Percentiles rank a stretch among this genome's conserved stretches.
Conservation (phyloP, 2,888 invertebrate genomes). For the Falcaria lacertinaria region DNA sequence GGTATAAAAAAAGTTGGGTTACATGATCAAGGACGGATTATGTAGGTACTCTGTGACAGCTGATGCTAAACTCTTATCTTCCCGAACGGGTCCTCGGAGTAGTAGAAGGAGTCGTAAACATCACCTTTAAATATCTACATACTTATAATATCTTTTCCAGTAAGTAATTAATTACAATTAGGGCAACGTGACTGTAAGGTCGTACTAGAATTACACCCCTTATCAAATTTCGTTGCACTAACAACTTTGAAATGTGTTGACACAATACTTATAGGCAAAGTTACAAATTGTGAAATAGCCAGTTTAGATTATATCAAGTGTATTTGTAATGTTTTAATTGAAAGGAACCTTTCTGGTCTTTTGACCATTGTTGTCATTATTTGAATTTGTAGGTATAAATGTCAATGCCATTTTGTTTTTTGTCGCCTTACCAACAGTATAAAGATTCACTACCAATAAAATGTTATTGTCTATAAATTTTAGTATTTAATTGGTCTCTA, state of each 20-base stretch:
- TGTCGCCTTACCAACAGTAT: constrained; percentile 5
- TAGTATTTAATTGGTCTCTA: constrained; percentile 30
- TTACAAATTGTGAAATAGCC: constrained; percentile 17
- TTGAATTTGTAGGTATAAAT: background rate
- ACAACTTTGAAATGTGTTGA: constrained; percentile 17
- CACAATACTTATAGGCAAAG: constrained; percentile 7
- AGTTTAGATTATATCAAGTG: constrained; percentile 5
- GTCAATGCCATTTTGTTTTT: background rate
- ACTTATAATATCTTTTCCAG: no score
- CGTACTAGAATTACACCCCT: constrained; percentile 22
- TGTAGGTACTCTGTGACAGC: no score
- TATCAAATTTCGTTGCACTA: constrained; percentile 29
- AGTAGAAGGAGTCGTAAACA: no score
- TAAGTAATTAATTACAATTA: constrained; percentile 5
- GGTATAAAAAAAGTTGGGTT: no score
- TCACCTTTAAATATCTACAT: no score
- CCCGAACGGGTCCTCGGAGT: no score
- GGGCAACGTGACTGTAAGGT: constrained; percentile 13
- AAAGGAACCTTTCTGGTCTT: no score
- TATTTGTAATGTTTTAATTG: background rate
- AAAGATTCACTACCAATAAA: constrained; percentile 23
- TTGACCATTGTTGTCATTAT: no score
- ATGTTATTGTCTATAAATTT: constrained; percentile 19
- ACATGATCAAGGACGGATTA: no score
- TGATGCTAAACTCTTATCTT: no score